These are phyloP conservation scores for Pristionchus arcanus DNA, from an alignment of 2,888 invertebrate genomes.

Conservation along the genomic window DNA sequence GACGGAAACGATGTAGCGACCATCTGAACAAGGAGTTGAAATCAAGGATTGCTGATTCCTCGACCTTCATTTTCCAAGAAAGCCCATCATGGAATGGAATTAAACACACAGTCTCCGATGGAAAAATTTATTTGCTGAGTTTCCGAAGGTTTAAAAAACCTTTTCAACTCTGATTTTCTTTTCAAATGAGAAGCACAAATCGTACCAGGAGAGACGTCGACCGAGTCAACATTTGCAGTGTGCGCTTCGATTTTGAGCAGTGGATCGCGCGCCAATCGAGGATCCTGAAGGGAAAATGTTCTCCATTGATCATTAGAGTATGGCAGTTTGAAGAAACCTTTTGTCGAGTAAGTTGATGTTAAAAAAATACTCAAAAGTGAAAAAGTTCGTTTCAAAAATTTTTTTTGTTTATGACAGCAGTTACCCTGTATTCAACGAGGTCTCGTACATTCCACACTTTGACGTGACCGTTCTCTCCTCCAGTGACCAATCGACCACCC, in stretches of 20 bases:
- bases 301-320: no score
- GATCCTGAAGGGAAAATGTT: slow-evolving; percentile 50
- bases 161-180: no score
- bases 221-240: slow-evolving; percentile 66
- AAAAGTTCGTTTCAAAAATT: no score
- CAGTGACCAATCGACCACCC: slow-evolving; percentile 70
- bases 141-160: no score
- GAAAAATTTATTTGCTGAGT: no score
- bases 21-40: not conserved
- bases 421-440: slow-evolving; percentile 60
- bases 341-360: no score
- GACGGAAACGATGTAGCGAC: slow-evolving; percentile 58
- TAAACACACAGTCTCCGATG: no score
- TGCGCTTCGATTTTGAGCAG: slow-evolving; percentile 63
- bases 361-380: no score
- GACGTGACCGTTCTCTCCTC: slow-evolving; percentile 74
- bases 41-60: not conserved
- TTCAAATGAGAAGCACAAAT: no score
- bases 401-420: not conserved
- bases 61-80: no score
- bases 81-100: no score
- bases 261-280: slow-evolving; percentile 60
- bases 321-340: no score
- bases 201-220: slow-evolving; percentile 67
- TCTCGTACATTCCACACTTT: slow-evolving; percentile 71